These are phyloP conservation scores for Cromileptes altivelis DNA, from an alignment of 2,113 vertebrate genomes.

Conservation along the genomic window DNA sequence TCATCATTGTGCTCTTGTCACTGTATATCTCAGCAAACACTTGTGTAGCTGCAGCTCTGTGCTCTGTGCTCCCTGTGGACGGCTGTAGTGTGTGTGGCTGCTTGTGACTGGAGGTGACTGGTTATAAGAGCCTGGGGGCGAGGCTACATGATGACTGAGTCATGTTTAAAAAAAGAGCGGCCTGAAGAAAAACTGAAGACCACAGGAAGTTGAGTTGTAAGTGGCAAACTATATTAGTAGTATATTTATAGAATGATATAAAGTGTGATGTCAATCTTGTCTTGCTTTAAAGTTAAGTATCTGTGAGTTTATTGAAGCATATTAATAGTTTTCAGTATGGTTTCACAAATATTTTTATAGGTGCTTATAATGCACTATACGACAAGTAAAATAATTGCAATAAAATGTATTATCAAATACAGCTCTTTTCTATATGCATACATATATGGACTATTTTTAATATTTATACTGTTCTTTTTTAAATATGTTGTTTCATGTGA, in stretches of 20 bases:
- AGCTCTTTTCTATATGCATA: too few species aligned
- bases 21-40: slow-evolving; percentile 13
- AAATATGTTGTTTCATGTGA: too few species aligned
- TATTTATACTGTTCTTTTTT: too few species aligned
- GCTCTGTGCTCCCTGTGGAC: slow-evolving; percentile 2
- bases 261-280: neutral
- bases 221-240: neutral
- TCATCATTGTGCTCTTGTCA: slow-evolving; percentile 23
- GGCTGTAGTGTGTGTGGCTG: slow-evolving; percentile 41
- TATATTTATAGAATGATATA: neutral
- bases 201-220: neutral
- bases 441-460: too few species aligned
- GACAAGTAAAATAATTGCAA: too few species aligned
- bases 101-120: slow-evolving; percentile 29
- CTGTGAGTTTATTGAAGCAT: neutral
- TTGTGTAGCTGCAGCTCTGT: slow-evolving; percentile 11
- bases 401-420: too few species aligned
- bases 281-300: neutral
- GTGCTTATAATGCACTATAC: neutral
- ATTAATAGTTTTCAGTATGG: neutral
- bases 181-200: neutral
- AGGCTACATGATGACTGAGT: slow-evolving; percentile 27
- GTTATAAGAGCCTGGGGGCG: slow-evolving; percentile 24
- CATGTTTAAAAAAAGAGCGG: neutral
- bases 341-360: neutral